Evolutionary conservation across 2,888 invertebrate genomes (phyloP).

Genomic region (Phytoseiulus persimilis): DNA sequence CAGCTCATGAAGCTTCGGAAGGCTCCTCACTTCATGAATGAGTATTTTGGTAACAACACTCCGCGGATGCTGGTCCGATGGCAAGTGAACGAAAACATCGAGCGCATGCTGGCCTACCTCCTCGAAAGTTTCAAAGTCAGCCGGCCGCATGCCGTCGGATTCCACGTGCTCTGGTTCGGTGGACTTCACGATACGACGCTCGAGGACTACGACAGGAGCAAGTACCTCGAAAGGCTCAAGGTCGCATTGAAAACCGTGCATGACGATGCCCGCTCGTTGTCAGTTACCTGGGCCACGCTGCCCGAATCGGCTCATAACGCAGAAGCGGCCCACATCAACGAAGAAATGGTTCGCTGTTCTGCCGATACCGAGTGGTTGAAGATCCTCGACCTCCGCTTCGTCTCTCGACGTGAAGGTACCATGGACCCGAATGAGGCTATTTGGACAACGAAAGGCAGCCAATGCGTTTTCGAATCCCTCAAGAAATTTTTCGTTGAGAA

Average conservation of each 20-base stretch:
- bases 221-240: conserved; percentile 16
- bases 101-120: conserved; percentile 27
- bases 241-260: conserved; percentile 14
- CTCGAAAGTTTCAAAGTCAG: conserved; percentile 14
- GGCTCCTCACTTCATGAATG: conserved; percentile 20
- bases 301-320: conserved; percentile 34
- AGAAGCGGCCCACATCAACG: conserved; percentile 18
- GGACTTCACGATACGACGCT: conserved; percentile 27
- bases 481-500: conserved; percentile 22
- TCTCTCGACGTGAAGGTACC: conserved; percentile 18
- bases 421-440: conserved; percentile 17
- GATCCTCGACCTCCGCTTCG: conserved; percentile 8
- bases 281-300: conserved; percentile 27
- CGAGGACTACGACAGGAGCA: conserved; percentile 11
- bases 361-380: conserved; percentile 25
- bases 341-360: not conserved
- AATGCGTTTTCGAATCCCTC: conserved; percentile 12
- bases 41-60: conserved; percentile 15
- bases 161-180: conserved; percentile 35
- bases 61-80: conserved; percentile 27
- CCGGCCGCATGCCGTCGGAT: not conserved
- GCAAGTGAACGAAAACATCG: conserved; percentile 13
- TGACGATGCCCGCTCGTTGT: conserved; percentile 16
- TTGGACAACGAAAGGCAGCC: conserved; percentile 33
- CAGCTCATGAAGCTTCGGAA: conserved; percentile 20